Conservation (phyloP, 2,113 vertebrate genomes). For the Syngnathus typhle region DNA sequence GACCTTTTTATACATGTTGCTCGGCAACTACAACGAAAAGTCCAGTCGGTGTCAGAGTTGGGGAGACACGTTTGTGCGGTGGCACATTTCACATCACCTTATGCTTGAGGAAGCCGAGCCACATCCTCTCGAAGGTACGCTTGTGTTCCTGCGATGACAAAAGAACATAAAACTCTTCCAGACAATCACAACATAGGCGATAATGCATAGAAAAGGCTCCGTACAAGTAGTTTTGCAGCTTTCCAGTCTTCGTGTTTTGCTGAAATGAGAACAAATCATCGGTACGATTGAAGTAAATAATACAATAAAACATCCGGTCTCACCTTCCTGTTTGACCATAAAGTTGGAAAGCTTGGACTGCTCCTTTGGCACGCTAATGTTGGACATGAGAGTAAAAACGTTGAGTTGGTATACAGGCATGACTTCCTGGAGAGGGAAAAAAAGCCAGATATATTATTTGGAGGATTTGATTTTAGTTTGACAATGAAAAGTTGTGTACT, state of each 20-base stretch:
- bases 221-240: conserved; percentile 79
- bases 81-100: conserved; percentile 68
- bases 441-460: background rate
- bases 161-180: conserved; percentile 2
- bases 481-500: background rate
- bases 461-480: background rate
- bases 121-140: conserved; percentile 82
- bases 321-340: conserved; percentile 77
- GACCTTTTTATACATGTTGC: conserved; percentile 85
- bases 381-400: conserved; percentile 75
- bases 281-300: background rate
- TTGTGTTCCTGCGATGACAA: conserved; percentile 78
- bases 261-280: conserved; percentile 28
- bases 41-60: background rate
- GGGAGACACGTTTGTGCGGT: background rate
- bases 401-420: conserved; percentile 77
- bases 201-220: background rate
- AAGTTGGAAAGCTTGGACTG: conserved; percentile 70
- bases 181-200: background rate
- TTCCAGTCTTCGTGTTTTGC: conserved; percentile 81
- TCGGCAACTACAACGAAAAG: conserved; percentile 72
- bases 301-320: conserved; percentile 28
- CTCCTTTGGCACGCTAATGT: conserved; percentile 76
- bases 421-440: conserved; percentile 44
- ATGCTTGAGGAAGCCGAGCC: conserved; percentile 87